Percentiles rank a stretch among this genome's conserved stretches.
Conservation (phyloP, 2,113 vertebrate species). For the Sisor rabdophorus region DNA sequence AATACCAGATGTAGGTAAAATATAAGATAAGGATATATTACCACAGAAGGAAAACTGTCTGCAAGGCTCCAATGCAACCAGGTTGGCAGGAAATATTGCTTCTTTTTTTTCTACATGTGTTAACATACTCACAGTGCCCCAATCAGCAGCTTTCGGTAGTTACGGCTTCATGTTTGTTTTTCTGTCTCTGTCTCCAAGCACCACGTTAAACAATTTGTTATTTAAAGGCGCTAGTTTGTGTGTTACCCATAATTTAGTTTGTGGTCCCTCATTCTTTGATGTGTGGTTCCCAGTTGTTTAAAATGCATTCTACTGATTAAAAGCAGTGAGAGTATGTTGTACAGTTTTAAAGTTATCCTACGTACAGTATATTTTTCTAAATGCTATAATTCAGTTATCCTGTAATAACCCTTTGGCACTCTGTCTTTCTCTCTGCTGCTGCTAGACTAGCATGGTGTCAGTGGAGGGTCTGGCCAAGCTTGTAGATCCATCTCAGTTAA, state of each 20-base stretch:
- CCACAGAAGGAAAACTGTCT: neutral
- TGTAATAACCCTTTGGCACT: slow-evolving; percentile 1
- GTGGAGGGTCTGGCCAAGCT: slow-evolving; percentile 94
- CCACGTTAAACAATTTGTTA: neutral
- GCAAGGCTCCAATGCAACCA: neutral
- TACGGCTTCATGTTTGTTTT: neutral
- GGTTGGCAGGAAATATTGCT: neutral
- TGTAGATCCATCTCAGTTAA: slow-evolving; percentile 96
- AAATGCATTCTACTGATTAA: neutral
- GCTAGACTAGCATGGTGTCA: slow-evolving; percentile 95
- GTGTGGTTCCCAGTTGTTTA: neutral
- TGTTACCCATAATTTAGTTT: neutral
- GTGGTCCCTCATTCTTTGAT: neutral
- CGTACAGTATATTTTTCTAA: neutral
- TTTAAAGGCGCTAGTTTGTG: neutral
- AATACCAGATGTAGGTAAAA: neutral
- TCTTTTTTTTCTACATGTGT: neutral
- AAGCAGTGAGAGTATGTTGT: neutral
- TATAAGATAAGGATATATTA: neutral
- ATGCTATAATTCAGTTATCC: neutral
- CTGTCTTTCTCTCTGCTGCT: slow-evolving; percentile 9
- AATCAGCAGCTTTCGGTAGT: neutral
- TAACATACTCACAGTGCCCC: neutral
- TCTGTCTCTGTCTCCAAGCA: neutral
- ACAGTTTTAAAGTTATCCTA: neutral